Base-by-base conservation (phyloP, 1,140 invertebrate species). In the Aphaenogaster rudis region DNA sequence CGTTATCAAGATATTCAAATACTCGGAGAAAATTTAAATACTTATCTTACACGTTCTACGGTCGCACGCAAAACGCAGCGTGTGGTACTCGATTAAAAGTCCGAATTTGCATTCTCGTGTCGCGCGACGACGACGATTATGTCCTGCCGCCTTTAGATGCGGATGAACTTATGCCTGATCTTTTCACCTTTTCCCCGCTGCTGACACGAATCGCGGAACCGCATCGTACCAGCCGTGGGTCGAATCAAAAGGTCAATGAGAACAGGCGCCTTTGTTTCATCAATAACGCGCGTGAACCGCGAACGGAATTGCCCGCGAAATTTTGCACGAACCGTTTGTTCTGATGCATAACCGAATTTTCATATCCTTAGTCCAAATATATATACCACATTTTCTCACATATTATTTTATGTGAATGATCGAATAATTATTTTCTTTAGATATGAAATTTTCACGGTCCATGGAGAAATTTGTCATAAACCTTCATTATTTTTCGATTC, bases 151-250 rank as follows among this genome's bases (percentile, higher is more conserved):
- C 71, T 78, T 74, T 79, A 57, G 71, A 71, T 64, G 72, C 89
- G 77, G 78, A 88, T 90, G 89, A 90, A 90, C 88, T 90, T 90
- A 90, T 87, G 59, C 52, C 50, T 90, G 71, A 61, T 90, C 87
- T 86, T 71, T 86, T 90, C 88, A 88, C 88, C 88, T 88, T 89
- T 90, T 71, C 84, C 57, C 48, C 67, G 61, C 67, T 59, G 77
- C 59, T 72, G 71, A 33, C 52, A 36, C 50, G 61, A 81, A 76
- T 63, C 64, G 69, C 45, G 54, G 50, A 50, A 69, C 45, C 4
- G 78, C n/a, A 21, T 45, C 64, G n/a, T 48, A 42, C 52, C 48
- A 86, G 21, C 61, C 76, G 82, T 54, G 63, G 63, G 59, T 82
- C 77, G 84, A 52, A 81, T 86, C 86, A 33, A 89, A 90, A 90